phyloP scores from a whole-genome alignment of 2,113 vertebrate species.

The Odontesthes bonariensis region DNA sequence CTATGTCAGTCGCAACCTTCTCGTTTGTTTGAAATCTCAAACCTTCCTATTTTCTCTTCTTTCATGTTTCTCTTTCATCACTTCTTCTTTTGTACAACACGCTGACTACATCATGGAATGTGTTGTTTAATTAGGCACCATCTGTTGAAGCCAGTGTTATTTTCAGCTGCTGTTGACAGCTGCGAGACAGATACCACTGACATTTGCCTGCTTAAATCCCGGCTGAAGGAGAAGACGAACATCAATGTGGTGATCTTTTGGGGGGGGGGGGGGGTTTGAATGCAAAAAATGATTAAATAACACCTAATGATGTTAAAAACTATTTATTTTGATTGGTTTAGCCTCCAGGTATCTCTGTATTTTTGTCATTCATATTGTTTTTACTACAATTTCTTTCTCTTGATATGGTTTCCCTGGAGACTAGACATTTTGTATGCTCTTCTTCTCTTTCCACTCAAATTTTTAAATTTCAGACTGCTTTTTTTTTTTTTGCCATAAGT shows the following conservation, averaged over 20 bases:
- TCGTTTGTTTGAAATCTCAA: neutral
- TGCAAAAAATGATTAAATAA: neutral
- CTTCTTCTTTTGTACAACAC: neutral
- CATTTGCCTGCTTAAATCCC: constrained; percentile 14
- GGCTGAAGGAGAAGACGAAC: constrained; percentile 15
- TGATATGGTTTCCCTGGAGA: neutral
- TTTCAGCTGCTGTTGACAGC: constrained; percentile 29
- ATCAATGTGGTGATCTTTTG: constrained; percentile 4
- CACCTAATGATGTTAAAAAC: neutral
- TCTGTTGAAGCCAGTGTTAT: constrained; percentile 12
- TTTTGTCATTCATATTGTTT: neutral
- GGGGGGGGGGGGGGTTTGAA: too few species aligned
- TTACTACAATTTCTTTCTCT: neutral
- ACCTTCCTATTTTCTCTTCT: neutral
- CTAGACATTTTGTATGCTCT: neutral
- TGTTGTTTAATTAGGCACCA: constrained; percentile 41
- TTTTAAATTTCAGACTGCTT: neutral
- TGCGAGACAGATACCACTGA: constrained; percentile 27
- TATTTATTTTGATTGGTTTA: neutral
- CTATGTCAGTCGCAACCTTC: too few species aligned
- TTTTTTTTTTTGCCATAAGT: neutral
- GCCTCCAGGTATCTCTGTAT: neutral
- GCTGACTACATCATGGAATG: neutral
- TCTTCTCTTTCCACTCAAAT: neutral
- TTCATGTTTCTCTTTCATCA: neutral